Percentiles rank a stretch among this genome's conserved stretches.
Conservation (phyloP, 2,888 invertebrate genomes). For the Apoda limacodes region DNA sequence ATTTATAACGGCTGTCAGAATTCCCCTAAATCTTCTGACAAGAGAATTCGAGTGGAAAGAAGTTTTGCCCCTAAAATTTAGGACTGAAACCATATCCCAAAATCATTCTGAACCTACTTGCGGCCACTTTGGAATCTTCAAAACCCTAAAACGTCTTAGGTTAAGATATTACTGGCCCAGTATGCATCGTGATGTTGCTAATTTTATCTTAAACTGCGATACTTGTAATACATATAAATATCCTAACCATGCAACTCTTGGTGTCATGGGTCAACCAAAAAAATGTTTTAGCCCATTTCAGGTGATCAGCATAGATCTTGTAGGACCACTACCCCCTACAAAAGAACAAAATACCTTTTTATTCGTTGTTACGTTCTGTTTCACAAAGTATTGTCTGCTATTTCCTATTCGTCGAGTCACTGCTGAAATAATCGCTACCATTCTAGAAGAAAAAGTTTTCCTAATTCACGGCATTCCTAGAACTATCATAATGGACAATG, state of each 20-base stretch:
- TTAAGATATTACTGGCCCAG: conserved; percentile 16
- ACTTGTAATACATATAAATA: conserved; percentile 11
- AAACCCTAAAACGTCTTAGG: conserved; percentile 19
- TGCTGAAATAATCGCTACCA: no score
- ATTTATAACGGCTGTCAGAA: conserved; percentile 14
- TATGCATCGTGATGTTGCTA: conserved; percentile 19
- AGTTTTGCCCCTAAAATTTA: not conserved
- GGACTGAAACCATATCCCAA: not conserved
- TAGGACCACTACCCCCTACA: no score
- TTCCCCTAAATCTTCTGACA: conserved; percentile 11
- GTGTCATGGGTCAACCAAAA: conserved; percentile 18
- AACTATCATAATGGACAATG: conserved; percentile 21
- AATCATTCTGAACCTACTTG: not conserved
- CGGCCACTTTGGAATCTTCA: conserved; percentile 10
- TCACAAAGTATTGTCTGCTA: no score
- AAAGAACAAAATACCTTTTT: no score
- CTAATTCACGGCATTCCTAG: conserved; percentile 21
- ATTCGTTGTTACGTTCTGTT: no score
- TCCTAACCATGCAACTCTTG: conserved; percentile 10
- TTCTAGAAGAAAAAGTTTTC: conserved; percentile 19
- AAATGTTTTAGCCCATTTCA: conserved; percentile 15
- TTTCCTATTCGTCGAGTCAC: no score
- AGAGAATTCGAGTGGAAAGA: conserved; percentile 10
- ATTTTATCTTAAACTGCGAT: conserved; percentile 12
- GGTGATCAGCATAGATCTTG: conserved; percentile 13